Evolutionary conservation across 1,140 invertebrate genomes (phyloP), one percentile per base, ranked within the genome.

Genomic region (Dysdera silvatica): DNA sequence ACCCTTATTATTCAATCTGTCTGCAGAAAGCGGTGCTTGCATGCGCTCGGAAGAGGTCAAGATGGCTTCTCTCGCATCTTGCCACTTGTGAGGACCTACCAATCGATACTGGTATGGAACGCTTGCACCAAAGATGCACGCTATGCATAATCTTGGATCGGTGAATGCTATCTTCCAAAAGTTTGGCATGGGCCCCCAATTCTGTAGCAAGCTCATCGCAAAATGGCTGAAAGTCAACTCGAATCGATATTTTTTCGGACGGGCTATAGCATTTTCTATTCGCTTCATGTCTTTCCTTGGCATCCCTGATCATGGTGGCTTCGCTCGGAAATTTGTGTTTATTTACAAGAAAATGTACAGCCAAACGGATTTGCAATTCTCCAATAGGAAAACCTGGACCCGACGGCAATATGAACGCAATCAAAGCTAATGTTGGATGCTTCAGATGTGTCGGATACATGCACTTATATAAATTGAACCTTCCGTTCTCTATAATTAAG

Each of bases 381-480:
- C 77, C 71, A 35, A 81, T 75, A 10, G 80, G 80, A 64, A 79
- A 74, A 20, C 82, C 72, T 43, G 77, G 71, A 33, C 80, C 79
- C 35, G 80, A 66, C 47, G 80, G 78, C 68, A 80, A 80, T 49
- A 80, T 67, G 32, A 78, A 74, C 0, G 80, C 81, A 53, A 82
- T 80, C 6, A 81, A 68, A n/a, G 76, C 75, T 29, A 82, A 48
- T 2, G 74, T 76, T 58, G 60, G 8, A 55, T 72, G 72, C 24
- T 55, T 40, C 23, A 28, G 28, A 31, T 61, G 41, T 2, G 77
- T 74, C 24, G 75, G 76, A 48, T 78, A 81, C 45, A 79, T 72
- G 61, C 72, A 74, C 57, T 80, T 68, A 68, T 77, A 82, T 2
- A 82, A 68, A 1, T 77, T 65, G 6, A 80, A 71, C 23, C 69